Percentiles rank a stretch among this genome's conserved stretches.
phyloP scores from a whole-genome alignment of 2,113 vertebrate genomes.

The Dasypus novemcinctus region DNA sequence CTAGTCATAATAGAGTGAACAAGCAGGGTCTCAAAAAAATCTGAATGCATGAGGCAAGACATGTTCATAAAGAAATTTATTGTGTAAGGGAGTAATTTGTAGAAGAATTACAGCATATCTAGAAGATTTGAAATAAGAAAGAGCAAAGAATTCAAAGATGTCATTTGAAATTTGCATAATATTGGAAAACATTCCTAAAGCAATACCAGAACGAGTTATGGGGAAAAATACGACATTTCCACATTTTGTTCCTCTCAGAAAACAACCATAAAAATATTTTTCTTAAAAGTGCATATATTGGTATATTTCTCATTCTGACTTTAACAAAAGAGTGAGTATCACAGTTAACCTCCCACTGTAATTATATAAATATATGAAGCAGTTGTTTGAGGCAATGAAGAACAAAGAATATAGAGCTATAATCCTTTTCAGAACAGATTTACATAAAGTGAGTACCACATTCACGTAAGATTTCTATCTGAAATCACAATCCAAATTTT shows the following conservation, averaged over 20 bases:
- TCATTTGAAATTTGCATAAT: neutral
- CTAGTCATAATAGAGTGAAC: slow-evolving; percentile 64
- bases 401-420: neutral
- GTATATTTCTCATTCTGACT: neutral
- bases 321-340: neutral
- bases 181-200: slow-evolving; percentile 35
- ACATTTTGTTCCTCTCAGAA: neutral
- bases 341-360: neutral
- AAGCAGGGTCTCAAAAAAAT: slow-evolving; percentile 47
- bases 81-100: slow-evolving; percentile 7
- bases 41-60: neutral
- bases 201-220: slow-evolving; percentile 17
- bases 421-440: neutral
- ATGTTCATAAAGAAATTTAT: slow-evolving; percentile 49
- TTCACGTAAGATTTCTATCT: neutral
- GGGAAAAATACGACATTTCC: neutral
- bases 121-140: slow-evolving; percentile 31
- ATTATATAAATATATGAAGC: neutral
- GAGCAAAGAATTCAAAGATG: slow-evolving; percentile 41
- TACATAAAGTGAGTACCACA: neutral
- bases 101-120: neutral
- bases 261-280: neutral
- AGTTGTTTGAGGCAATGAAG: neutral
- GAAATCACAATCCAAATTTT: neutral
- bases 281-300: neutral